Conservation (phyloP, 2,888 invertebrate genomes). For the Noctua pronuba region DNA sequence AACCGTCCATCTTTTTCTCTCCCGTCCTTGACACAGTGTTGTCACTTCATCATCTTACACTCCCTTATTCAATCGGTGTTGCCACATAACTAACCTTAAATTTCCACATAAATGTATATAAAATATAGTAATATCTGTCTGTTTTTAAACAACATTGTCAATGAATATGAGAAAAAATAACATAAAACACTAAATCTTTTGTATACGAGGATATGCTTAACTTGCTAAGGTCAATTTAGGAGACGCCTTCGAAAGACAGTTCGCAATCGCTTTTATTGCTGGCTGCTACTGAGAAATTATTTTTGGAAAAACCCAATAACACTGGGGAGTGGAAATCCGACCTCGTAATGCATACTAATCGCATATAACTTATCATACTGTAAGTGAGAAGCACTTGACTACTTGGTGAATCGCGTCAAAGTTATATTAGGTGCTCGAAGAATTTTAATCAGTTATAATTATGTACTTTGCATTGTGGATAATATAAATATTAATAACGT, state of each 20-base stretch:
- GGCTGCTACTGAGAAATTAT: neutral
- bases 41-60: too few relatives aligned
- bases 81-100: too few relatives aligned
- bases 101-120: too few relatives aligned
- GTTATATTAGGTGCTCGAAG: neutral
- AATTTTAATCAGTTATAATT: neutral
- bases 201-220: too few relatives aligned
- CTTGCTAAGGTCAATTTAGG: too few relatives aligned
- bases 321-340: neutral
- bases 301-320: neutral
- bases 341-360: neutral
- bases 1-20: too few relatives aligned
- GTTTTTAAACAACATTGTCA: too few relatives aligned
- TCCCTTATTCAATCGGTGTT: too few relatives aligned
- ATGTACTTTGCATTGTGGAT: neutral
- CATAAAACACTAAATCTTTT: too few relatives aligned
- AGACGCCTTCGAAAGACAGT: too few relatives aligned
- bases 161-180: neutral
- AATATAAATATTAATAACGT: neutral
- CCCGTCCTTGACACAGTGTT: too few relatives aligned
- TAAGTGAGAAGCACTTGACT: neutral
- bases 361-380: neutral
- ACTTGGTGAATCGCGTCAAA: neutral
- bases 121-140: too few relatives aligned
- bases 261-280: neutral